Percentiles rank a stretch among this genome's conserved stretches.
Evolutionary conservation across 2,113 vertebrate species (phyloP).

Genomic region (Hypocryptadius cinnamomeus): DNA sequence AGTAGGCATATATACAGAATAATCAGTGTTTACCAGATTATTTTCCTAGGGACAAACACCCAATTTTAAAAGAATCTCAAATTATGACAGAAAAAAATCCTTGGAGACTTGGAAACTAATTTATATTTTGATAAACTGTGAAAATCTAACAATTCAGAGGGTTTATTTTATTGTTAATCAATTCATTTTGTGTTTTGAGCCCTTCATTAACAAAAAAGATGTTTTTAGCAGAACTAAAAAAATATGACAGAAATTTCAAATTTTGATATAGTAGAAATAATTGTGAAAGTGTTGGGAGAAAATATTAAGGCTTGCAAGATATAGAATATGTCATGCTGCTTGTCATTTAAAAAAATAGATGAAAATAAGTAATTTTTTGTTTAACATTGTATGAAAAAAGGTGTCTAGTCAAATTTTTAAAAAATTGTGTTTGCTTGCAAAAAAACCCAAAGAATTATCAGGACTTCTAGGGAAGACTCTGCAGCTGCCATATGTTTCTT

Average conservation of each 20-base stretch:
- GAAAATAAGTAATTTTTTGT: background rate
- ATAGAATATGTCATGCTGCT: background rate
- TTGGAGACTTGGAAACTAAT: background rate
- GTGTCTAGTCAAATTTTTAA: accelerated
- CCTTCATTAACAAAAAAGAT: background rate
- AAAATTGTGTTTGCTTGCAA: background rate
- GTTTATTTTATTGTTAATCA: background rate
- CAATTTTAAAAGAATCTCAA: background rate
- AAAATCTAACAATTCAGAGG: background rate
- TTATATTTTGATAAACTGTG: background rate
- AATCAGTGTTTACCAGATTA: background rate
- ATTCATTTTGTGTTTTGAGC: background rate
- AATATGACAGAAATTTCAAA: background rate
- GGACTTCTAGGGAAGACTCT: background rate
- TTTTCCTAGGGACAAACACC: background rate
- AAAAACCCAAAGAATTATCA: background rate
- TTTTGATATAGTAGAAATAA: background rate
- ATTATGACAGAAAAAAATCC: background rate
- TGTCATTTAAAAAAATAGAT: background rate
- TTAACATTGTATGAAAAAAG: background rate
- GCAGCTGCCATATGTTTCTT: background rate
- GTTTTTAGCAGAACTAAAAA: background rate
- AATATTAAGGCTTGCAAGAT: background rate
- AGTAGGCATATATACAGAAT: background rate
- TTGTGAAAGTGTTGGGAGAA: background rate